Evolutionary conservation across 2,797 vertebrate genomes (phyloP).

Genomic region (Ambastaia sidthimunki): DNA sequence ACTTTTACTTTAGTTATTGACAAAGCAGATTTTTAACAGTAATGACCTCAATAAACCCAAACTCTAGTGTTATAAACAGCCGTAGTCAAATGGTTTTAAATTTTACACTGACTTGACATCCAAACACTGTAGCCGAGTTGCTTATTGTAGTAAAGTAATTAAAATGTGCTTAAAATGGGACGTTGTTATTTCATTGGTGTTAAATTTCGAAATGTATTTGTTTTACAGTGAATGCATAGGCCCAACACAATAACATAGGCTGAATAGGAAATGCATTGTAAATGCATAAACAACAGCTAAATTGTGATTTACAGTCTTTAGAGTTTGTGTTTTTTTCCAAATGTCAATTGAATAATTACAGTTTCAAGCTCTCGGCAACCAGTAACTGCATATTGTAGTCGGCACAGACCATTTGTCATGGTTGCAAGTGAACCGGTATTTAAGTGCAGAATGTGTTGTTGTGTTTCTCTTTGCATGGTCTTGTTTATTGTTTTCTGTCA

Average conservation of each 20-base stretch:
- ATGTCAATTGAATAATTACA: slow-evolving; percentile 5
- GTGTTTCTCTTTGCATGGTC: not conserved
- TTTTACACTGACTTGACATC: not conserved
- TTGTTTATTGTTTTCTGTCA: not conserved
- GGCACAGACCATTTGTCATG: not conserved
- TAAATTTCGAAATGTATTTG: not conserved
- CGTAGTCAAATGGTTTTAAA: not conserved
- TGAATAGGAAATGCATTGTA: not conserved
- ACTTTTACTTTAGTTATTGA: slow-evolving; percentile 5
- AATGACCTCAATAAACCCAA: not conserved
- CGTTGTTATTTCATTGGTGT: too few relatives aligned
- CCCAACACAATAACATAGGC: not conserved
- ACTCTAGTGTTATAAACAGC: not conserved
- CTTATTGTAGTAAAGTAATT: too few relatives aligned
- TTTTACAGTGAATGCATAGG: not conserved
- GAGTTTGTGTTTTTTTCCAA: not conserved
- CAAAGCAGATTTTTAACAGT: not conserved
- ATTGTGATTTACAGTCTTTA: slow-evolving; percentile 1
- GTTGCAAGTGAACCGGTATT: not conserved
- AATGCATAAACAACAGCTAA: not conserved
- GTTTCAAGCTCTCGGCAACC: not conserved
- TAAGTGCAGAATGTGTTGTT: not conserved
- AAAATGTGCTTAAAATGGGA: too few relatives aligned
- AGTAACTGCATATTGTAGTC: not conserved
- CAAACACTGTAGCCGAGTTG: not conserved